phyloP scores from a whole-genome alignment of 1,140 invertebrate species.

The Neocloeon triangulifer region DNA sequence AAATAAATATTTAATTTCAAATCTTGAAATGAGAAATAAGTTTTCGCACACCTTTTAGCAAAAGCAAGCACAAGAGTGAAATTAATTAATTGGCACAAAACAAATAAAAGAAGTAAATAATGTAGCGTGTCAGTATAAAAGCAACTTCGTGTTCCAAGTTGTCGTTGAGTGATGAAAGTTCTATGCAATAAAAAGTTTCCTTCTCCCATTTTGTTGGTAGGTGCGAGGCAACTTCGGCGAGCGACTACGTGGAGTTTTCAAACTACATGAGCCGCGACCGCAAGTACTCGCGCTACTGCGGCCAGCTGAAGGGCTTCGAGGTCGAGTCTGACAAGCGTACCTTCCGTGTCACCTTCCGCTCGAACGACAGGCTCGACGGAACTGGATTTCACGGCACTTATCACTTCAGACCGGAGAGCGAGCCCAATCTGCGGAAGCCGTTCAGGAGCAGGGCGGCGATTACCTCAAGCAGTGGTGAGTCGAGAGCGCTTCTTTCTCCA shows the following conservation, averaged over 20 bases:
- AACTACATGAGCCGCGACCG: slow-evolving; percentile 73
- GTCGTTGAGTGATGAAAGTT: too few relatives aligned
- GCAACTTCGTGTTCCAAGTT: too few relatives aligned
- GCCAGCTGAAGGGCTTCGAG: slow-evolving; percentile 41
- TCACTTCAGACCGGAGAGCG: slow-evolving; percentile 36
- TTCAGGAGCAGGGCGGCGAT: slow-evolving; percentile 15
- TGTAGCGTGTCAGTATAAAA: too few relatives aligned
- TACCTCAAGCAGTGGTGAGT: too few relatives aligned
- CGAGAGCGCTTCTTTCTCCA: too few relatives aligned
- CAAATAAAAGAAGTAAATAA: too few relatives aligned
- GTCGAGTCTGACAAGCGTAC: slow-evolving; percentile 76
- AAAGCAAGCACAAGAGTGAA: too few relatives aligned
- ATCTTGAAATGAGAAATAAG: too few relatives aligned
- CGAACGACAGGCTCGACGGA: slow-evolving; percentile 78
- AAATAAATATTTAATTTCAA: too few relatives aligned
- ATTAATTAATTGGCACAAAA: too few relatives aligned
- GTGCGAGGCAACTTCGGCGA: slow-evolving; percentile 64
- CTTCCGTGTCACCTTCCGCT: slow-evolving; percentile 82
- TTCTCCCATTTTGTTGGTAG: slow-evolving; percentile 33
- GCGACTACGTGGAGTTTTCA: slow-evolving; percentile 86
- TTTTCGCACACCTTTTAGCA: too few relatives aligned
- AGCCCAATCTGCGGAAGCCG: slow-evolving; percentile 19
- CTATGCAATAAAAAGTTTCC: too few relatives aligned
- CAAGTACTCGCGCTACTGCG: slow-evolving; percentile 69
- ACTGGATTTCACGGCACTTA: slow-evolving; percentile 84